A percentile compares a stretch with the other conserved stretches of the same genome.
Conservation (phyloP, 23 tunicate genomes). For the Trididemnum miniatum region DNA sequence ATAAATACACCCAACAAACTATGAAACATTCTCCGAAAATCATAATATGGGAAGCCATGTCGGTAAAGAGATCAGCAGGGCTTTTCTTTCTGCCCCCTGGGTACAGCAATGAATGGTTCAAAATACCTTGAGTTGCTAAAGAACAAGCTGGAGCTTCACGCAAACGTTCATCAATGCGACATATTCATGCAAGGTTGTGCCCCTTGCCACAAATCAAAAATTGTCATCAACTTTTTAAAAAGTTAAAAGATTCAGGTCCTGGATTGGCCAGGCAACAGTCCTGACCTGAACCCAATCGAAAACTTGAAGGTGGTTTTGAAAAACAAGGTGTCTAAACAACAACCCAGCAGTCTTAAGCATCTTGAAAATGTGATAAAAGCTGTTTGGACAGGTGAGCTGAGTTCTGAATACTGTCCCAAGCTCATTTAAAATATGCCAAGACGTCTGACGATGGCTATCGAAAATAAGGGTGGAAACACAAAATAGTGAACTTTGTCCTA, state of each 20-base stretch:
- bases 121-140: no score
- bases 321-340: conserved; percentile 6
- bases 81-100: conserved; percentile 9
- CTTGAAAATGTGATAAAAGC: neutral
- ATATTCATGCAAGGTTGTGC: conserved; percentile 21
- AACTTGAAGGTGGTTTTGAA: neutral
- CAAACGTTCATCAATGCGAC: conserved; percentile 5
- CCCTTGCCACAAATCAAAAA: conserved; percentile 5
- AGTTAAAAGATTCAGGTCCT: conserved; percentile 2
- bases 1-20: no score
- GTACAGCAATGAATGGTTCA: conserved; percentile 7
- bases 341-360: no score
- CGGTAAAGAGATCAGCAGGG: conserved; percentile 11
- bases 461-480: neutral
- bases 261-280: conserved; percentile 29
- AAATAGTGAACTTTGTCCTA: neutral
- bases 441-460: neutral
- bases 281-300: no score
- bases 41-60: neutral
- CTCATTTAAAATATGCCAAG: neutral
- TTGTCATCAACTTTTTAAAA: conserved; percentile 4
- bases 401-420: neutral
- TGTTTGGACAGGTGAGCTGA: conserved; percentile 6
- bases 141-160: conserved; percentile 18
- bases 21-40: no score